Percentiles rank a stretch among this genome's conserved stretches.
Conservation (phyloP, 2,797 vertebrate genomes). For the Synaphobranchus kaupii region DNA sequence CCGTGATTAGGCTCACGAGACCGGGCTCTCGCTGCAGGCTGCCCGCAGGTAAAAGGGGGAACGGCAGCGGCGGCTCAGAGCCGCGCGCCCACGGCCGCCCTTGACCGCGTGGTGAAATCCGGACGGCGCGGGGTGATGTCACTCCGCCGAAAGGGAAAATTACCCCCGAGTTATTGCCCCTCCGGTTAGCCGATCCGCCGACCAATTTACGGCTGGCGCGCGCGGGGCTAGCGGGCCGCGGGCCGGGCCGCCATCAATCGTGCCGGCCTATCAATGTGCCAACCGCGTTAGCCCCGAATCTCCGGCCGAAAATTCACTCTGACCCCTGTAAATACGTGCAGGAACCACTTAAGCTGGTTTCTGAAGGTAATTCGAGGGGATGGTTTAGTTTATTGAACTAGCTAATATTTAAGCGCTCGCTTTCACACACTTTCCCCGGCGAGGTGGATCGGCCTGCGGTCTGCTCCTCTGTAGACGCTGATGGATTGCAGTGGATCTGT, state of each 20-base stretch:
- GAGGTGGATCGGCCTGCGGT: background rate
- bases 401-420: constrained; percentile 13
- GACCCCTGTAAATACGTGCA: background rate
- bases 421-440: background rate
- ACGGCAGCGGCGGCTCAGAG: background rate
- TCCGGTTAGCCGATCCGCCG: background rate
- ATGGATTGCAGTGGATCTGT: constrained; percentile 19
- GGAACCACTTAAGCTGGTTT: background rate
- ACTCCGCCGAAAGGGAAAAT: background rate
- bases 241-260: background rate
- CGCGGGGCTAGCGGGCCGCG: background rate
- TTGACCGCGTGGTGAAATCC: constrained; percentile 27
- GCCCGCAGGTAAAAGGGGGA: background rate
- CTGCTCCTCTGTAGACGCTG: background rate
- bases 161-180: constrained; percentile 1
- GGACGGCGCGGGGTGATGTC: background rate
- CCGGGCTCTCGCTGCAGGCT: constrained; percentile 56
- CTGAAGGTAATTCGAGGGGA: background rate
- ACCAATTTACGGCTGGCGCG: background rate
- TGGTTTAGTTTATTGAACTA: background rate
- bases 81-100: constrained; percentile 26
- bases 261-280: background rate
- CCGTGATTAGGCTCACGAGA: constrained; percentile 53
- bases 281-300: background rate
- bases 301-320: background rate